A percentile compares a stretch with the other conserved stretches of the same genome.
Conservation (phyloP, 2,888 invertebrate species). For the Gordius sp. region DNA sequence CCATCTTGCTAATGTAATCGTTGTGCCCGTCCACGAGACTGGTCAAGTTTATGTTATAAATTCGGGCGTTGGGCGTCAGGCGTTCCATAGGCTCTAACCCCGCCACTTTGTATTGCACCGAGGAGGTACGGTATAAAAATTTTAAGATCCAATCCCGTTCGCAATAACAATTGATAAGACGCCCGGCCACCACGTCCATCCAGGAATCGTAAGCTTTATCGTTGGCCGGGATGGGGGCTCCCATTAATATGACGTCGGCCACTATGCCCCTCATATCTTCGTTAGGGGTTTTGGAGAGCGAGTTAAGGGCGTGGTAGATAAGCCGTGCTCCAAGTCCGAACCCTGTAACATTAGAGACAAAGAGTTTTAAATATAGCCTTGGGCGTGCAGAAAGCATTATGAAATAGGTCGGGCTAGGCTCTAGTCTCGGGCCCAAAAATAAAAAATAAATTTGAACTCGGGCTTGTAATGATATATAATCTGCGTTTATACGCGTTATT, state of each 20-base stretch:
- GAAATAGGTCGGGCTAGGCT: no score
- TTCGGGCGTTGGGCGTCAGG: background rate
- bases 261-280: slow-evolving; percentile 34
- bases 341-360: no score
- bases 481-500: no score
- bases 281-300: background rate
- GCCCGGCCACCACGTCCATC: slow-evolving; percentile 36
- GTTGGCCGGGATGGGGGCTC: slow-evolving; percentile 34
- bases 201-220: slow-evolving; percentile 16
- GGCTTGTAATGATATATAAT: no score
- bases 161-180: slow-evolving; percentile 41
- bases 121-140: slow-evolving; percentile 40
- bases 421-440: no score
- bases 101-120: slow-evolving; percentile 37
- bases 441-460: no score
- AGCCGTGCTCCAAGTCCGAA: background rate
- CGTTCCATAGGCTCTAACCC: slow-evolving; percentile 35
- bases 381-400: no score
- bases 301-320: slow-evolving; percentile 10
- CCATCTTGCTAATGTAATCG: slow-evolving; percentile 36
- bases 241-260: slow-evolving; percentile 40
- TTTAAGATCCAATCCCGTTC: slow-evolving; percentile 40
- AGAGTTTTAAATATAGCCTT: no score
- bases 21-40: slow-evolving; percentile 33
- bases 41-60: slow-evolving; percentile 16